phyloP scores from a whole-genome alignment of 2,888 invertebrate species.

The Ryuthela nishihirai region DNA sequence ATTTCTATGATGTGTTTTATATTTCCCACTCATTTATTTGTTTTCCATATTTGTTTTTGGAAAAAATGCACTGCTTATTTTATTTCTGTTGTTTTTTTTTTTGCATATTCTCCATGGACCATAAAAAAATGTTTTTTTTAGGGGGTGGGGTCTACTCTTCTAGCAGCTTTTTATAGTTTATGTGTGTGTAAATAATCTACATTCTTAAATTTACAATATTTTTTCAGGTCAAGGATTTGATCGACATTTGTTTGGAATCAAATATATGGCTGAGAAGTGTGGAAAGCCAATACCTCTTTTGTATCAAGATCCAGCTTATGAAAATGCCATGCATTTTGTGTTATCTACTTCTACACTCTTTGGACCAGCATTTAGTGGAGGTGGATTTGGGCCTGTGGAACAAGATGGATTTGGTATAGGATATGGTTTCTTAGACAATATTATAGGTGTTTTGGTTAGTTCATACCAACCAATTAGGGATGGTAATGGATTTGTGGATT shows the following conservation, averaged over 20 bases:
- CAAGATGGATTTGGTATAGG: constrained; percentile 88
- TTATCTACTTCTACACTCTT: constrained; percentile 92
- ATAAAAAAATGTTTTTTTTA: no score
- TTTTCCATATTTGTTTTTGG: no score
- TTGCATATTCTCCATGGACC: no score
- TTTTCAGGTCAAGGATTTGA: constrained; percentile 85
- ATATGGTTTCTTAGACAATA: constrained; percentile 78
- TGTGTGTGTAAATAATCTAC: no score
- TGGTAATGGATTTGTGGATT: constrained; percentile 67
- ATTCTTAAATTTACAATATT: no score
- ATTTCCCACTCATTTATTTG: no score
- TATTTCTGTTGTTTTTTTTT: no score
- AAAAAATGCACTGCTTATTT: no score
- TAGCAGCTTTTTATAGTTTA: no score
- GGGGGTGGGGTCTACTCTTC: no score
- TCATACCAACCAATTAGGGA: constrained; percentile 69
- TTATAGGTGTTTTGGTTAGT: constrained; percentile 76
- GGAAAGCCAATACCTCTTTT: constrained; percentile 60
- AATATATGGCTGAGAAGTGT: constrained; percentile 61
- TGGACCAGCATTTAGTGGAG: constrained; percentile 77
- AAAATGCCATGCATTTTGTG: constrained; percentile 77
- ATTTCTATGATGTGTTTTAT: no score
- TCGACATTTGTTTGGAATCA: constrained; percentile 86
- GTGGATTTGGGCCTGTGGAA: constrained; percentile 92
- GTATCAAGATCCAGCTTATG: constrained; percentile 72